Conservation (phyloP, 2,888 invertebrate species). For the Sphaerophoria taeniata region DNA sequence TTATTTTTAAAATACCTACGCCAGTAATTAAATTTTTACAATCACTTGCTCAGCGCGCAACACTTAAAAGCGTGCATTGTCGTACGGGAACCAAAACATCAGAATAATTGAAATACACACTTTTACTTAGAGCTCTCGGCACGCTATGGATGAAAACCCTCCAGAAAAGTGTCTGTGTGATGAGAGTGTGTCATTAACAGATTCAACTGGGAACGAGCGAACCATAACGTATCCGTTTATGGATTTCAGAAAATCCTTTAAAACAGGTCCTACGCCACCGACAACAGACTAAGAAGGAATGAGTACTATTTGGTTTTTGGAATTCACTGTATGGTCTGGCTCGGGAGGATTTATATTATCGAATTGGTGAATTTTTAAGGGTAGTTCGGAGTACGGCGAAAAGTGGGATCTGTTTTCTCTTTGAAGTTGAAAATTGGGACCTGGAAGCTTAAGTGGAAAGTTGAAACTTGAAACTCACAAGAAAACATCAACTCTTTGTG, state of each 20-base stretch:
- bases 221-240: background rate
- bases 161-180: background rate
- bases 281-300: background rate
- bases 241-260: background rate
- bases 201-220: background rate
- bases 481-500: no score
- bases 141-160: background rate
- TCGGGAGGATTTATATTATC: no score
- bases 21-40: no score
- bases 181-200: background rate
- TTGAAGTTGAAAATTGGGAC: background rate
- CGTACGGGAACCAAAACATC: background rate
- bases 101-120: background rate
- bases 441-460: no score
- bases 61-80: background rate
- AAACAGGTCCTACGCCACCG: conserved; percentile 1
- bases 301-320: no score
- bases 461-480: no score
- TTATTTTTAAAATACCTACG: no score
- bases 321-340: no score
- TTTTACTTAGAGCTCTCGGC: background rate
- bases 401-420: no score
- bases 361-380: no score
- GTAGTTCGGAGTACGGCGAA: no score
- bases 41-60: no score